phyloP scores from a whole-genome alignment of 2,888 invertebrate species.

The Hydraecia micacea region DNA sequence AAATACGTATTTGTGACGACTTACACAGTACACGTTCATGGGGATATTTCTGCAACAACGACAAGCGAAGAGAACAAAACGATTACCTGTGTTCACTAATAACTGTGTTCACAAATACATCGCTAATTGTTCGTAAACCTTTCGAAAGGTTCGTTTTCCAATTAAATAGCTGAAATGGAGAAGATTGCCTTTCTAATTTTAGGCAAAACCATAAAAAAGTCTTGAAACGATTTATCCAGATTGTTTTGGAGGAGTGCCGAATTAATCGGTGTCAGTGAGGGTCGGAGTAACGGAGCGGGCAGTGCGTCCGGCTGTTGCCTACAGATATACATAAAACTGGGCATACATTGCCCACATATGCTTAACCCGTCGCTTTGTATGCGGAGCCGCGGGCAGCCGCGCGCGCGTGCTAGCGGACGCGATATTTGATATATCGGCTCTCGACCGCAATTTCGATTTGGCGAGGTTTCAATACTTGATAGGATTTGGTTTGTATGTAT shows the following conservation, averaged over 20 bases:
- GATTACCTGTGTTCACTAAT: too few relatives aligned
- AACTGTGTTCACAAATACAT: not conserved
- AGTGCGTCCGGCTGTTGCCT: conserved; percentile 32
- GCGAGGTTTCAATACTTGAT: conserved; percentile 63
- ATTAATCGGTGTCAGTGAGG: conserved; percentile 53
- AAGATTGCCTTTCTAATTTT: not conserved
- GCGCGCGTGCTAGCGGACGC: conserved; percentile 42
- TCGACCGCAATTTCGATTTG: conserved; percentile 66
- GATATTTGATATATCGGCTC: conserved; percentile 61
- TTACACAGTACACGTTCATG: conserved; percentile 19
- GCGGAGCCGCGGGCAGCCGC: conserved; percentile 46
- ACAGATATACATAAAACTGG: conserved; percentile 9
- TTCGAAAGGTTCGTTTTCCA: not conserved
- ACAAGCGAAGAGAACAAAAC: not conserved
- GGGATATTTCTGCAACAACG: not conserved
- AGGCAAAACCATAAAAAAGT: not conserved
- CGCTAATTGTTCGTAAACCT: too few relatives aligned
- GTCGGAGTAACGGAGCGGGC: conserved; percentile 50
- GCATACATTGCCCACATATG: conserved; percentile 50
- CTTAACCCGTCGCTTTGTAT: conserved; percentile 61
- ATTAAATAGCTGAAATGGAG: not conserved
- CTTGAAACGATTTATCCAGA: conserved; percentile 7
- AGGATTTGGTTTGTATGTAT: conserved; percentile 49
- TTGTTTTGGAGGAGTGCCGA: conserved; percentile 61
- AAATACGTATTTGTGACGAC: not conserved